Evolutionary conservation across 2,113 vertebrate genomes (phyloP).

Genomic region (Chloropsis cyanopogon): DNA sequence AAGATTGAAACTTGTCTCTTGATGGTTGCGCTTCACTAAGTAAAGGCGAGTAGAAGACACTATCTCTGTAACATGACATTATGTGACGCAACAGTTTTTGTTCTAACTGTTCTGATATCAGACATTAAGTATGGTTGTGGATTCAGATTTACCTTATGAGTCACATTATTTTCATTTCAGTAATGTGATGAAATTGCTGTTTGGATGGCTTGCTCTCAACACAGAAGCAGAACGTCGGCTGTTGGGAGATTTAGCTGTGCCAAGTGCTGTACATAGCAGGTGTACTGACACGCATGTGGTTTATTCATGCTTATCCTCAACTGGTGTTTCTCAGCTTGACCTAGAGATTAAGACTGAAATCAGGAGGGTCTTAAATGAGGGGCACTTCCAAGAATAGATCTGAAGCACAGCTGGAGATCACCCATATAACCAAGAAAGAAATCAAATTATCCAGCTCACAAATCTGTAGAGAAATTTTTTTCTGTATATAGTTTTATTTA

Average conservation of each 20-base stretch:
- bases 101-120: neutral
- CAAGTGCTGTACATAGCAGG: neutral
- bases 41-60: neutral
- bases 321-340: neutral
- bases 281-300: neutral
- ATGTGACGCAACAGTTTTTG: neutral
- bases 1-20: neutral
- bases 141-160: neutral
- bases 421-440: neutral
- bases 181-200: neutral
- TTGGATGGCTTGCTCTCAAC: neutral
- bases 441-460: neutral
- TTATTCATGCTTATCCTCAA: neutral
- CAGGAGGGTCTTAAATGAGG: neutral
- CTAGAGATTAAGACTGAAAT: neutral
- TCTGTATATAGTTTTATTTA: neutral
- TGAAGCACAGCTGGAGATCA: neutral
- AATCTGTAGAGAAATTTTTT: neutral
- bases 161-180: neutral
- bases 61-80: neutral
- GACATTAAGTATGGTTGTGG: neutral
- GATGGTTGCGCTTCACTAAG: neutral
- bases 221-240: fast-evolving
- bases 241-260: neutral
- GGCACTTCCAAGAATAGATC: neutral